Evolutionary conservation across 2,113 vertebrate genomes (phyloP).

Genomic region (Trematocara macrostoma): DNA sequence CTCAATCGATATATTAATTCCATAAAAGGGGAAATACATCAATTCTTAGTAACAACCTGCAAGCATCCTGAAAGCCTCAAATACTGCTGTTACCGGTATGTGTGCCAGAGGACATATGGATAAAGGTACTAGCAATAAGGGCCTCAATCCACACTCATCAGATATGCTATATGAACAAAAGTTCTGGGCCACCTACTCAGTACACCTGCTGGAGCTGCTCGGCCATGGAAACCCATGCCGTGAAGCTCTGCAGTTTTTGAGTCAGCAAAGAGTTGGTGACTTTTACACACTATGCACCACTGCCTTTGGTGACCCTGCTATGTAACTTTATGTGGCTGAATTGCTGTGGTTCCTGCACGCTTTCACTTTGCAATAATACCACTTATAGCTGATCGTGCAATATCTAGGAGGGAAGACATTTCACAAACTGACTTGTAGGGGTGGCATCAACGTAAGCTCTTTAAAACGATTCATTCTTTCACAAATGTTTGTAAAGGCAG

Average conservation of each 20-base stretch:
- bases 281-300: neutral
- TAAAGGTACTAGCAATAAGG: neutral
- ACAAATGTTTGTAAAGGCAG: neutral
- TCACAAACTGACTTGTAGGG: neutral
- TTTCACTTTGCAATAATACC: neutral
- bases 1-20: fast-evolving
- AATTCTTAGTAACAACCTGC: neutral
- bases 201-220: neutral
- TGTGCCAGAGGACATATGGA: neutral
- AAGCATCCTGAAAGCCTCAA: neutral
- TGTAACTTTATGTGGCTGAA: neutral
- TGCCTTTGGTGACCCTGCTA: neutral
- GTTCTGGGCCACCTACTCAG: neutral
- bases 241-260: neutral
- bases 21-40: neutral
- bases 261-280: neutral
- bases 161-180: neutral
- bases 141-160: neutral
- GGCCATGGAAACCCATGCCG: neutral
- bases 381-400: neutral
- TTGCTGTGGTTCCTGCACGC: neutral
- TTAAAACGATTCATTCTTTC: neutral
- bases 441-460: neutral
- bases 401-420: neutral
- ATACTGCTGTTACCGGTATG: neutral